A percentile compares a stretch with the other conserved stretches of the same genome.
Conservation (phyloP, 1,140 invertebrate genomes). For the Reticulitermes speratus region DNA sequence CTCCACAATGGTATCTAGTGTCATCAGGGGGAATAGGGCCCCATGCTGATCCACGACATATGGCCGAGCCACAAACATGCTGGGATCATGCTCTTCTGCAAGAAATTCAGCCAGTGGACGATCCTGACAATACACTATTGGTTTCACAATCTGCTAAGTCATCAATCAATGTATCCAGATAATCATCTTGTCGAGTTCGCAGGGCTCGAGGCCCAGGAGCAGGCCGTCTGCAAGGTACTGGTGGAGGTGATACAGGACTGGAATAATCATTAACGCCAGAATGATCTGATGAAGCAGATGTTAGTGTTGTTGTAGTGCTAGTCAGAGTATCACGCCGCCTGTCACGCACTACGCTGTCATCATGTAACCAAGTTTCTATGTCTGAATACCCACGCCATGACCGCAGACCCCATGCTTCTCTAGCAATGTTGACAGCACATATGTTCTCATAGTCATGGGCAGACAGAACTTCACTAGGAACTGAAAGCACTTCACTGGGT, state of each 20-base stretch:
- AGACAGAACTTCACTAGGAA: constrained; percentile 60
- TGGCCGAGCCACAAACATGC: constrained; percentile 55
- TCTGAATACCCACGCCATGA: constrained; percentile 65
- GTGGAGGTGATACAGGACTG: constrained; percentile 17
- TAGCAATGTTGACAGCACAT: constrained; percentile 62
- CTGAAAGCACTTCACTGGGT: constrained; percentile 59
- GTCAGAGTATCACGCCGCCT: constrained; percentile 58
- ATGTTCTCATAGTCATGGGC: constrained; percentile 69
- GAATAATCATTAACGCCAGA: constrained; percentile 28
- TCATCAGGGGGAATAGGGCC: constrained; percentile 54
- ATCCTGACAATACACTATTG: constrained; percentile 27
- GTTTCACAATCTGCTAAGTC: constrained; percentile 49
- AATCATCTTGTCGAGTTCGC: constrained; percentile 54
- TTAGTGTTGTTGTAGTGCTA: constrained; percentile 46
- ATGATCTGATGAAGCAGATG: constrained; percentile 45
- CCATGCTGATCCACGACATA: constrained; percentile 57
- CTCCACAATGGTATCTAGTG: constrained; percentile 57
- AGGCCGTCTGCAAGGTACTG: constrained; percentile 30
- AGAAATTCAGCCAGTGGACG: constrained; percentile 44
- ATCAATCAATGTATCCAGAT: constrained; percentile 54
- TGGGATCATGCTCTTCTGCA: constrained; percentile 46
- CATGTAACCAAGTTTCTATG: constrained; percentile 64
- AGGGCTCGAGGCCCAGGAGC: not conserved
- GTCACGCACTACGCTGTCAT: constrained; percentile 60
- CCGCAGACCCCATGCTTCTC: constrained; percentile 64